phyloP scores from a whole-genome alignment of 2,888 invertebrate species.

The Cylindroiulus punctatus region DNA sequence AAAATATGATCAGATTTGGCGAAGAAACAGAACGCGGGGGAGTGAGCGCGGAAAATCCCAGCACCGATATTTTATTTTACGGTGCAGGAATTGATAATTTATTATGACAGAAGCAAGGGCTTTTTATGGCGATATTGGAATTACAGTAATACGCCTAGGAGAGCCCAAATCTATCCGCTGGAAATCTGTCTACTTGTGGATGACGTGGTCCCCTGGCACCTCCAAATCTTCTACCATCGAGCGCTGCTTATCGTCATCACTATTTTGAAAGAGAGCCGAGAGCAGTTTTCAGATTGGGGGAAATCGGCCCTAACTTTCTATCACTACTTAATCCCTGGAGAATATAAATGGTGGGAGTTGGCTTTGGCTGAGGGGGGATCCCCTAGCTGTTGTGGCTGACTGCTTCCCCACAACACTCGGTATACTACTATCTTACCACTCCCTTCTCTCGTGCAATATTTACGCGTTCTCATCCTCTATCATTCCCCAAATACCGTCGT shows the following conservation, averaged over 20 bases:
- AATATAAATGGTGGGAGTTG: conserved; percentile 52
- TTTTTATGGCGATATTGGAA: conserved; percentile 43
- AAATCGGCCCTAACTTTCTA: conserved; percentile 49
- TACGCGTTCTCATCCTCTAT: conserved; percentile 41
- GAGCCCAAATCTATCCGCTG: conserved; percentile 45
- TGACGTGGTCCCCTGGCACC: conserved; percentile 49
- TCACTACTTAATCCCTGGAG: conserved; percentile 51
- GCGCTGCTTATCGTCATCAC: conserved; percentile 51
- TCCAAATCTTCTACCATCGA: conserved; percentile 51
- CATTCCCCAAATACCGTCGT: neutral
- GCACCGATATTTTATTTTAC: conserved; percentile 40
- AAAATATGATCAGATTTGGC: neutral
- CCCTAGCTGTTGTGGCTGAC: conserved; percentile 28
- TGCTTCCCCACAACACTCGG: conserved; percentile 19
- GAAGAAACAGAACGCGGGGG: neutral
- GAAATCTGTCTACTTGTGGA: conserved; percentile 53
- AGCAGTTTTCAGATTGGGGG: conserved; percentile 51
- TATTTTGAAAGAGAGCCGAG: conserved; percentile 52
- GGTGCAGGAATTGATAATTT: conserved; percentile 40
- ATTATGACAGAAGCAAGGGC: conserved; percentile 50
- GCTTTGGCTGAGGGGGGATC: neutral
- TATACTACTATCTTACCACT: conserved; percentile 35
- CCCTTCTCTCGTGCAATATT: conserved; percentile 43
- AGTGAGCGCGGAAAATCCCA: neutral
- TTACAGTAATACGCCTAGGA: conserved; percentile 35